phyloP scores from a whole-genome alignment of 2,888 invertebrate species.

The Gymnocheta viridis region DNA sequence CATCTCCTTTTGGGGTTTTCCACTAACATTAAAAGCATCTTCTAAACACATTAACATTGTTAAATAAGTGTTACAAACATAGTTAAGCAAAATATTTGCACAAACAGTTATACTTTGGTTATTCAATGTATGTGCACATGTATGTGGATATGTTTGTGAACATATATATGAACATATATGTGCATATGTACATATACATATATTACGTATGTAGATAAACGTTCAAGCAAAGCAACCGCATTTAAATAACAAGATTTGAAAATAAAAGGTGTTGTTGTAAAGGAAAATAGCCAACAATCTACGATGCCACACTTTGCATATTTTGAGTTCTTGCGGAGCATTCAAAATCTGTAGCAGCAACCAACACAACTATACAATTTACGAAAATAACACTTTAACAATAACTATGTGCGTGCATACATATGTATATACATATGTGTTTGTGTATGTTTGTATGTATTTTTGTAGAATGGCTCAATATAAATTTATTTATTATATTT shows the following conservation, averaged over 20 bases:
- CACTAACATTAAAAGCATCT: constrained; percentile 29
- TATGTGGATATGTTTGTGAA: too few species aligned
- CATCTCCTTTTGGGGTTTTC: constrained; percentile 42
- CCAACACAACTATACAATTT: neutral
- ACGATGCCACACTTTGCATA: neutral
- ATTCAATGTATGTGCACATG: neutral
- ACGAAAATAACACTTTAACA: neutral
- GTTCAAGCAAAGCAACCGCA: neutral
- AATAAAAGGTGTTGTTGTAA: neutral
- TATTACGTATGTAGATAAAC: neutral
- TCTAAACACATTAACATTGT: constrained; percentile 57
- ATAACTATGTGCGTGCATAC: neutral
- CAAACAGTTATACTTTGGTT: constrained; percentile 7
- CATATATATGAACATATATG: too few species aligned
- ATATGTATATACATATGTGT: neutral
- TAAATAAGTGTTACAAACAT: constrained; percentile 58
- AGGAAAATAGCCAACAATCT: constrained; percentile 18
- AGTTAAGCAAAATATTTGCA: constrained; percentile 18
- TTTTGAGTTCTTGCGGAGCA: neutral
- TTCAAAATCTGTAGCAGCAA: too few species aligned
- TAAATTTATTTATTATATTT: constrained; percentile 33
- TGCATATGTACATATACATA: too few species aligned
- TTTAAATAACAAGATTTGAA: neutral
- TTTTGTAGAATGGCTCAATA: neutral
- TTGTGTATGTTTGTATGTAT: neutral